Evolutionary conservation across 2,797 vertebrate genomes (phyloP).

Genomic region (Gymnothorax javanicus): DNA sequence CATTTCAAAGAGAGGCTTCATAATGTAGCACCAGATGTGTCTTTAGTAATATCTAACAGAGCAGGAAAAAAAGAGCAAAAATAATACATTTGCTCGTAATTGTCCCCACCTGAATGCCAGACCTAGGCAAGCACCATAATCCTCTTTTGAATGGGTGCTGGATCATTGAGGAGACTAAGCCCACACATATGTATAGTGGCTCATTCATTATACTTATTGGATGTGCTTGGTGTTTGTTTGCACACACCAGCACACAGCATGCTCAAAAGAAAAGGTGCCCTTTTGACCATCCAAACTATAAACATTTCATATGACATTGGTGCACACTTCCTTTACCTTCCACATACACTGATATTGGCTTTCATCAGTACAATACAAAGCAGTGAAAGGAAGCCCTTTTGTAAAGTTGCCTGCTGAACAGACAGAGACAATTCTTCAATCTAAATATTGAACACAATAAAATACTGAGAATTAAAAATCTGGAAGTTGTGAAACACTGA

Average conservation of each 20-base stretch:
- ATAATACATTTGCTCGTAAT: conserved; percentile 62
- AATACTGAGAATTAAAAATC: background rate
- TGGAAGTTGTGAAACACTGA: background rate
- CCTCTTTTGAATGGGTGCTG: conserved; percentile 66
- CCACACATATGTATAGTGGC: background rate
- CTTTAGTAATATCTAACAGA: conserved; percentile 62
- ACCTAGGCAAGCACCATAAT: conserved; percentile 66
- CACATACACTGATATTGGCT: background rate
- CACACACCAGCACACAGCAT: background rate
- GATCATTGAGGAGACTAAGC: conserved; percentile 57
- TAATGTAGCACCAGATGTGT: conserved; percentile 67
- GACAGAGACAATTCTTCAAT: background rate
- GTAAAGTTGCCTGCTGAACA: background rate
- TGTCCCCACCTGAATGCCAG: conserved; percentile 62
- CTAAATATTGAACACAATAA: background rate
- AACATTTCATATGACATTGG: background rate
- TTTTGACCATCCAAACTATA: background rate
- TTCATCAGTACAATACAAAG: background rate
- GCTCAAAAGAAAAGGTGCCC: background rate
- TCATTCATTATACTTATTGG: conserved; percentile 23
- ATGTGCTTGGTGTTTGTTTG: conserved; percentile 31
- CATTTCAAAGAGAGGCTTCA: conserved; percentile 60
- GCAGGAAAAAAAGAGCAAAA: conserved; percentile 62
- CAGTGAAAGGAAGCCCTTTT: background rate
- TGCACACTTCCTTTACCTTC: background rate